phyloP scores from a whole-genome alignment of 2,888 invertebrate species.

The Brachycybe producta region DNA sequence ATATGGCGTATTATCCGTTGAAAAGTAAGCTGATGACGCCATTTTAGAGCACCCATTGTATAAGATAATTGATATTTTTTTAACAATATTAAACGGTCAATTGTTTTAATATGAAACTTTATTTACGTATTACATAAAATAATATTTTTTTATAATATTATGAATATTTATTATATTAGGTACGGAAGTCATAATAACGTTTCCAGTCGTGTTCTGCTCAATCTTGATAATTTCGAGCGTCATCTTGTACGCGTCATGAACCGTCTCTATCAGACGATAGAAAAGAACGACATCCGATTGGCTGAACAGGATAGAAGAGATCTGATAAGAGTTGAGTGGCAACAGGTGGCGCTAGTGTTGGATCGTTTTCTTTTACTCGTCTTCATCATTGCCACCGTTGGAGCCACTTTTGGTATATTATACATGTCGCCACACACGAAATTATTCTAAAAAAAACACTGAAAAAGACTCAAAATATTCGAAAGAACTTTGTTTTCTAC shows the following conservation, averaged over 20 bases:
- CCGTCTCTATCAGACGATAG: slow-evolving; percentile 41
- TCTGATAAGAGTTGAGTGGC: slow-evolving; percentile 42
- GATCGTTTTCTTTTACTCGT: slow-evolving; percentile 40
- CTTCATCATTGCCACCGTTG: slow-evolving; percentile 39
- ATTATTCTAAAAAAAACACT: slow-evolving; percentile 26
- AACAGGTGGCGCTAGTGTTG: slow-evolving; percentile 40
- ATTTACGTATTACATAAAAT: too few species aligned
- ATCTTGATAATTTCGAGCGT: slow-evolving; percentile 41
- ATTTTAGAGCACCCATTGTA: too few species aligned
- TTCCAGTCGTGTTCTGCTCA: background rate
- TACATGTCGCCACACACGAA: slow-evolving; percentile 34
- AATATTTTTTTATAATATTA: too few species aligned
- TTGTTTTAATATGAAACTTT: too few species aligned
- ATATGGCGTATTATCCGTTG: too few species aligned
- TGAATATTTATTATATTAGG: slow-evolving; percentile 1
- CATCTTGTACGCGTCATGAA: slow-evolving; percentile 45
- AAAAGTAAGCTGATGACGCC: too few species aligned
- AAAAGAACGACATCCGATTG: slow-evolving; percentile 39
- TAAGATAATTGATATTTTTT: too few species aligned
- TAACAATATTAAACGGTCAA: too few species aligned
- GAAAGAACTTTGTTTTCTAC: too few species aligned
- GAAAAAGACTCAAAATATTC: too few species aligned
- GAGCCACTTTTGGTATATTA: slow-evolving; percentile 36
- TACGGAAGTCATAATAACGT: slow-evolving; percentile 6
- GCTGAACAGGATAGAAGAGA: slow-evolving; percentile 41